phyloP scores from a whole-genome alignment of 2,797 vertebrate genomes.

The Bradypodion pumilum region DNA sequence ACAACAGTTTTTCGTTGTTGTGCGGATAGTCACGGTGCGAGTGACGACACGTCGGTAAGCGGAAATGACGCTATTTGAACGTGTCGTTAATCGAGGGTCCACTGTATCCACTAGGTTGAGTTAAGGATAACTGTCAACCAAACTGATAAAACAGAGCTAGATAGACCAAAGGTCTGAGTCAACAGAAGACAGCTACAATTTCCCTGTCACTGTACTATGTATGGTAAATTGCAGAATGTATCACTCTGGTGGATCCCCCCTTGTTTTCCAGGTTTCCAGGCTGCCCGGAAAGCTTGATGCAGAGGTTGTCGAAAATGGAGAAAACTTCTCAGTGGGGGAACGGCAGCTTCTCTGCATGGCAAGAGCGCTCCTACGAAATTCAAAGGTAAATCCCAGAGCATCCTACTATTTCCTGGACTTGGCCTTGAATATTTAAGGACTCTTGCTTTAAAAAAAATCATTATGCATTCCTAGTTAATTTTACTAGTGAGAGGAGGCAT shows the following conservation, averaged over 20 bases:
- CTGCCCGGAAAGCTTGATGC: conserved; percentile 77
- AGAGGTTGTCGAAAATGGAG: conserved; percentile 81
- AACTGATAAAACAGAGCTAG: too few relatives aligned
- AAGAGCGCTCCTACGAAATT: conserved; percentile 82
- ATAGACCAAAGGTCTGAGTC: too few relatives aligned
- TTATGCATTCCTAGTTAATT: neutral
- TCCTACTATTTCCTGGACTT: conserved; percentile 2
- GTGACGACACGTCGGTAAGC: too few relatives aligned
- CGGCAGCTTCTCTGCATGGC: conserved; percentile 86
- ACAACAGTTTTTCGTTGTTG: too few relatives aligned
- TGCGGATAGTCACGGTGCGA: too few relatives aligned
- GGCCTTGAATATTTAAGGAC: neutral
- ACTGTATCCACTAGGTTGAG: too few relatives aligned
- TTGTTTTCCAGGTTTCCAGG: conserved; percentile 74
- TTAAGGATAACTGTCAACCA: too few relatives aligned
- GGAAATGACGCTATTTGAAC: too few relatives aligned
- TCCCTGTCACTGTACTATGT: fast-evolving
- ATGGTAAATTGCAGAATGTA: neutral
- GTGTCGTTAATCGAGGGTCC: too few relatives aligned
- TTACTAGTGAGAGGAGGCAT: neutral
- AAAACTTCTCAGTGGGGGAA: conserved; percentile 88
- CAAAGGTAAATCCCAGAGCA: conserved; percentile 73
- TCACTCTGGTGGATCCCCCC: conserved; percentile 33
- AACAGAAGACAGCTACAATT: neutral
- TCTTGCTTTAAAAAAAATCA: neutral